Evolutionary conservation across 2,113 vertebrate species (phyloP), one percentile per base, ranked within the genome.

Genomic region (Furnarius figulus): DNA sequence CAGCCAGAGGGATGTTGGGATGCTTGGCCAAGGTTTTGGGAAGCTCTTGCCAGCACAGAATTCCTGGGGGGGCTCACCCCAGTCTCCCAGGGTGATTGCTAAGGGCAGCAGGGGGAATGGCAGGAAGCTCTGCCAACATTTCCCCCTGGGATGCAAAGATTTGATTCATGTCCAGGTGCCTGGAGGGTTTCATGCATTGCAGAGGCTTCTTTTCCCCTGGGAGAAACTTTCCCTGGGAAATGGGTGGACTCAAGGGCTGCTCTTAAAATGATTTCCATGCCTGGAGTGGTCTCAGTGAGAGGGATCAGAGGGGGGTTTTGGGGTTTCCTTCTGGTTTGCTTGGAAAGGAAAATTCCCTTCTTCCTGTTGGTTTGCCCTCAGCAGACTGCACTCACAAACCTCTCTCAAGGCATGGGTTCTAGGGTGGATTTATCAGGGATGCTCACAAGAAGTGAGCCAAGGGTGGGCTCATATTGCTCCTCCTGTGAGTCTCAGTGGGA

Each of bases 271-370:
- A 7, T 50, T 85, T 92, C 67, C 22, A 3, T 4, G 4, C 6
- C 31, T 55, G 49, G n/a, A 39, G 25, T 4, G 15, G 37, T 53
- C 13, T 91, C 15, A 12, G 21, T 16, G 11, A 20, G 30, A 56
- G 30, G 4, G 15, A 14, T 52, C 37, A 39, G 61, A 21, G 5
- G 28, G 5, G 6, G 24, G 4, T 0, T 25, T n/a, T 4, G 0
- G 2, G 20, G 10, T 6, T 44, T 83, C 40, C 25, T n/a, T 47
- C 47, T 3, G 22, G 8, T 70, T 63, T 20, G 0, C 50, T 42
- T 40, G 30, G 68, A 47, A 65, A 58, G 12, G n/a, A 22, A 27
- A 50, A 79, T 30, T 35, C 37, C 37, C 25, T n/a, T 19, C 2
- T 31, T 25, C 9, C 30, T 16, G 3, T 15, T 8, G 21, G 7